phyloP scores from a whole-genome alignment of 1,140 invertebrate genomes.

The Chionoecetes opilio region DNA sequence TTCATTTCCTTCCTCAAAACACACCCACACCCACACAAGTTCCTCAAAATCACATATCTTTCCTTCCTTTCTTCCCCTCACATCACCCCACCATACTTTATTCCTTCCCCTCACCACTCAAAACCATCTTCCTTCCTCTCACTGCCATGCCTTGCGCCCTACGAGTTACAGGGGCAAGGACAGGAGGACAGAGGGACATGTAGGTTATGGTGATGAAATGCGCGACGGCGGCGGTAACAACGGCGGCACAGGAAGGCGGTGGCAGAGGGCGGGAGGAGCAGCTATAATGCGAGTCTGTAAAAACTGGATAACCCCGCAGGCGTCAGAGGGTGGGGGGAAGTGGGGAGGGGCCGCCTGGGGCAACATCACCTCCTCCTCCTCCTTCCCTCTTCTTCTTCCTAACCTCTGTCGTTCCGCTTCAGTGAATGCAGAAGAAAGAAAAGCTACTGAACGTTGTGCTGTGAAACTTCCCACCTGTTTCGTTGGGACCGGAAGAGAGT shows the following conservation, averaged over 20 bases:
- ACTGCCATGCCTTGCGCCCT: not conserved
- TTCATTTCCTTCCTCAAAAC: too few relatives aligned
- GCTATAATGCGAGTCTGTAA: slow-evolving; percentile 62
- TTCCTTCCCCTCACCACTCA: not conserved
- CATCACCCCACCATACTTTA: not conserved
- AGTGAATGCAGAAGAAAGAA: slow-evolving; percentile 71
- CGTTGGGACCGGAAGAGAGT: slow-evolving; percentile 64
- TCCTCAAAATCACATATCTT: not conserved
- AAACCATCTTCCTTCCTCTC: not conserved
- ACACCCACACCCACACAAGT: too few relatives aligned
- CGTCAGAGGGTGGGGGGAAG: slow-evolving; percentile 40
- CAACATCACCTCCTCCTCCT: slow-evolving; percentile 54
- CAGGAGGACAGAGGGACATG: not conserved
- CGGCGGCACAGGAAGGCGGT: not conserved
- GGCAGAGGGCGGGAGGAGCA: slow-evolving; percentile 30
- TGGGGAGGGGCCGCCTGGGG: slow-evolving; percentile 45
- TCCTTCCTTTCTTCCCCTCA: not conserved
- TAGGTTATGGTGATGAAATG: slow-evolving; percentile 20
- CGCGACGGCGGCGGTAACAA: not conserved
- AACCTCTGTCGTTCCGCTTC: slow-evolving; percentile 52
- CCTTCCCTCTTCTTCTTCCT: not conserved
- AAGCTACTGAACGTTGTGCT: slow-evolving; percentile 46
- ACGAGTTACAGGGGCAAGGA: not conserved
- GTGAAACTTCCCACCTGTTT: slow-evolving; percentile 70
- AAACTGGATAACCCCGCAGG: slow-evolving; percentile 74